These are phyloP conservation scores for Tragelaphus imberbis DNA, from an alignment of 2,113 vertebrate genomes.

Conservation along the genomic window DNA sequence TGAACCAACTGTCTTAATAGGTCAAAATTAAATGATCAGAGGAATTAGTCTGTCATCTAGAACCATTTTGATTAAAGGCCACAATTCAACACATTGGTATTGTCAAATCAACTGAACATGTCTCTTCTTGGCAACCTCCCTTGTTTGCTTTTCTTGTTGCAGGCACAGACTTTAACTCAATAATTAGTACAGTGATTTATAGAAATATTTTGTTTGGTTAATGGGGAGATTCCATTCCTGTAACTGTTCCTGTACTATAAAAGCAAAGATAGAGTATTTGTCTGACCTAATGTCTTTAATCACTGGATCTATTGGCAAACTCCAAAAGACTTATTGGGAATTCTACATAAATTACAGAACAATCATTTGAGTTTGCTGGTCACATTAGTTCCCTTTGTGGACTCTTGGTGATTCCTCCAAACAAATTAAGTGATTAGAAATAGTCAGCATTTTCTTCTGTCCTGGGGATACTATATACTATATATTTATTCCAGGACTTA, in stretches of 20 bases:
- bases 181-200: slow-evolving; percentile 54
- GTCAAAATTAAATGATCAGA: background rate
- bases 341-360: slow-evolving; percentile 57
- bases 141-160: background rate
- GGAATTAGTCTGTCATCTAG: background rate
- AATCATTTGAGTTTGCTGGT: slow-evolving; percentile 11
- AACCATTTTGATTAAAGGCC: background rate
- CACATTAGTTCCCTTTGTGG: slow-evolving; percentile 37
- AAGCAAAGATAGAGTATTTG: slow-evolving; percentile 45
- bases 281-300: slow-evolving; percentile 49
- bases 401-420: slow-evolving; percentile 27
- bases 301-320: slow-evolving; percentile 50
- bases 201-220: slow-evolving; percentile 44
- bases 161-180: slow-evolving; percentile 9
- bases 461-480: background rate
- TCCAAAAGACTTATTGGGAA: slow-evolving; percentile 47
- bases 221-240: slow-evolving; percentile 39
- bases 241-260: slow-evolving; percentile 26
- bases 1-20: background rate
- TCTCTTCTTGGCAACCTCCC: background rate
- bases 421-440: slow-evolving; percentile 45
- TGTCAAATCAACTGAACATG: background rate
- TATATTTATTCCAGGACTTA: background rate
- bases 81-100: background rate
- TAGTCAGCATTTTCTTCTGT: slow-evolving; percentile 40